These are phyloP conservation scores for Endotricha flammealis DNA, from an alignment of 2,888 invertebrate genomes.

Conservation along the genomic window DNA sequence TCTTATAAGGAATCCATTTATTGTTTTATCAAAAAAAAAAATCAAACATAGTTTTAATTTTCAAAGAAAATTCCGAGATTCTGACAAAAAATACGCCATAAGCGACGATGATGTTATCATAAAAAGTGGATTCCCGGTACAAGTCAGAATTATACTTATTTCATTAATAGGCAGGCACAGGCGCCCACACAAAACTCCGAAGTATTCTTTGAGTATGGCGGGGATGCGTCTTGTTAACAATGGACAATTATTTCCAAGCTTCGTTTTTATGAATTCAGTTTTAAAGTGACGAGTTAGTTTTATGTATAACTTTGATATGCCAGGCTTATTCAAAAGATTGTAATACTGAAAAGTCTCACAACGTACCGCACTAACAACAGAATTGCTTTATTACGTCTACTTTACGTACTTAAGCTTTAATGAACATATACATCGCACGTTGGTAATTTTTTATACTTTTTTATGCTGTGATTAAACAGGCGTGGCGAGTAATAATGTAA, in stretches of 20 bases:
- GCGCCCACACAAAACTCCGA: neutral
- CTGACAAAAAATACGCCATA: neutral
- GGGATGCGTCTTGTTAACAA: conserved; percentile 14
- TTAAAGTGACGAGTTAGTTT: no score
- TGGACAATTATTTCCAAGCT: conserved; percentile 17
- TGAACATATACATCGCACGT: conserved; percentile 35
- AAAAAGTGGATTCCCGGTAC: conserved; percentile 16
- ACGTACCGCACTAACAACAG: conserved; percentile 28
- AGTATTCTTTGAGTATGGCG: conserved; percentile 3
- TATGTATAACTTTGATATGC: no score
- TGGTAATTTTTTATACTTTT: conserved; percentile 37
- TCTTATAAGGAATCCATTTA: no score
- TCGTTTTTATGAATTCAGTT: conserved; percentile 15
- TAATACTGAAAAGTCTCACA: no score
- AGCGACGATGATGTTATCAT: neutral
- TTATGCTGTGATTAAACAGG: conserved; percentile 19
- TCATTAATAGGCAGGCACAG: conserved; percentile 14
- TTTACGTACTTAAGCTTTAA: conserved; percentile 31
- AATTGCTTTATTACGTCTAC: conserved; percentile 41
- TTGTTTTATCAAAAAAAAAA: no score
- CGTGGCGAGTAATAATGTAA: conserved; percentile 18
- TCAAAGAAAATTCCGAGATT: no score
- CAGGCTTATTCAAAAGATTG: no score
- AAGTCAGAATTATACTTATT: conserved; percentile 18
- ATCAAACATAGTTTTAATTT: no score